Base-by-base conservation (phyloP, 2,888 invertebrate genomes). In the Chrysolina americana region DNA sequence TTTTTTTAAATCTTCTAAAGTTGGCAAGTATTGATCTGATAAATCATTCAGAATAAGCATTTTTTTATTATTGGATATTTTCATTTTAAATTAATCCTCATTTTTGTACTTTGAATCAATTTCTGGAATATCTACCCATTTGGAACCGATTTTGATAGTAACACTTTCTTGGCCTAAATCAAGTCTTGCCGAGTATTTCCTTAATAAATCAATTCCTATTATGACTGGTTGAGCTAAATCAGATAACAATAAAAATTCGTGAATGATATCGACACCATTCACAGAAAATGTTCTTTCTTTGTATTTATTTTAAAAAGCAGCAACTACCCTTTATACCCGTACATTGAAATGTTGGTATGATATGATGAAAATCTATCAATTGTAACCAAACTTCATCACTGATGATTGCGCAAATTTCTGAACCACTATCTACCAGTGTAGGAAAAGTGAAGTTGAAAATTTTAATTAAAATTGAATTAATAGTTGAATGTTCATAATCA, bases 311-410 rank as follows among this genome's bases (percentile, higher is more conserved):
- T 68, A 62, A 15, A 62, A 68, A 48, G 72, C 72, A 13, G 68
- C 68, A 19, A 47, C 21, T 9, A 72, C 72, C 5, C 44, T n/a
- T n/a, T n/a, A 71, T 50, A 19, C 66, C 65, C 0, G 41, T 65
- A 53, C 71, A 71, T 41, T 47, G 21, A 65, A 71, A 71, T 28
- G 15, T 15, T 9, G 71, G 41, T 21, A 71, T 71, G 15, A 48
- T 36, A 15, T 50, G n/a, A 36, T 65, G 68, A n/a, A 56, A 69
- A 59, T 56, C 56, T 15, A 21, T 17, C 23, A 56, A 50, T 36
- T 53, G 53, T 10, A 23, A 19, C 68, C 68, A 68, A 19, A 68
- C 28, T 23, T 69, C 56, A 28, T 69, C 69, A 50, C 50, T 50
- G 19, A 69, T 41, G n/a, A n/a, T n/a, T 6, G 56, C 69, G 41